phyloP scores from a whole-genome alignment of 2,888 invertebrate species.

The Timandra comae region DNA sequence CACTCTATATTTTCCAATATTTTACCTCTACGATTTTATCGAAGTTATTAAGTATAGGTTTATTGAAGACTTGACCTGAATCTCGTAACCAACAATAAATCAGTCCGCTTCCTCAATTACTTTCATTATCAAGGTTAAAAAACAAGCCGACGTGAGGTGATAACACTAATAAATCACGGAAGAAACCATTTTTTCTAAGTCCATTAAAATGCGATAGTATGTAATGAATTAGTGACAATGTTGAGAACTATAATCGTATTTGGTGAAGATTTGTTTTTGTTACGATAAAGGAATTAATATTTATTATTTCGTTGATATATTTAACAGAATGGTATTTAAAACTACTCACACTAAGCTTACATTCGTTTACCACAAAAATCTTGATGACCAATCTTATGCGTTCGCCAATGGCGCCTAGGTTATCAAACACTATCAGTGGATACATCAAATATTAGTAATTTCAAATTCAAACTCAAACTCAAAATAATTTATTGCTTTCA shows the following conservation, averaged over 20 bases:
- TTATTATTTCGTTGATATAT: too few species aligned
- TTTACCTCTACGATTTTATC: too few species aligned
- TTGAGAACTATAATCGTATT: conserved; percentile 1
- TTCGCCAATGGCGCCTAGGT: too few species aligned
- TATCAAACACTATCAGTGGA: too few species aligned
- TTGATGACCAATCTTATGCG: too few species aligned
- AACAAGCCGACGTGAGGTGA: conserved; percentile 36
- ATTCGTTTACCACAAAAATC: too few species aligned
- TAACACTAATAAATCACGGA: conserved; percentile 55
- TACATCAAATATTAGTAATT: too few species aligned
- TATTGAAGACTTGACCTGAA: conserved; percentile 40
- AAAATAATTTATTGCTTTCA: too few species aligned
- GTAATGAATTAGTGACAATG: conserved; percentile 41
- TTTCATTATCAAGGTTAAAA: conserved; percentile 57
- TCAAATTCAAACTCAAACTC: too few species aligned
- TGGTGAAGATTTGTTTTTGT: background rate
- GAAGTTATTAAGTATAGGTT: conserved; percentile 29
- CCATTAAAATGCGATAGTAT: conserved; percentile 46
- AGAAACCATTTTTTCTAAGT: conserved; percentile 37
- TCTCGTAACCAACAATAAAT: conserved; percentile 34
- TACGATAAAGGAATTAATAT: background rate
- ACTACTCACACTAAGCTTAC: too few species aligned
- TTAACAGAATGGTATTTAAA: too few species aligned
- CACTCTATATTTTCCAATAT: too few species aligned
- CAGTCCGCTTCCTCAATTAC: conserved; percentile 48